These are phyloP conservation scores for Hypotaenidia okinawae DNA, from an alignment of 2,797 vertebrate genomes.

Conservation along the genomic window DNA sequence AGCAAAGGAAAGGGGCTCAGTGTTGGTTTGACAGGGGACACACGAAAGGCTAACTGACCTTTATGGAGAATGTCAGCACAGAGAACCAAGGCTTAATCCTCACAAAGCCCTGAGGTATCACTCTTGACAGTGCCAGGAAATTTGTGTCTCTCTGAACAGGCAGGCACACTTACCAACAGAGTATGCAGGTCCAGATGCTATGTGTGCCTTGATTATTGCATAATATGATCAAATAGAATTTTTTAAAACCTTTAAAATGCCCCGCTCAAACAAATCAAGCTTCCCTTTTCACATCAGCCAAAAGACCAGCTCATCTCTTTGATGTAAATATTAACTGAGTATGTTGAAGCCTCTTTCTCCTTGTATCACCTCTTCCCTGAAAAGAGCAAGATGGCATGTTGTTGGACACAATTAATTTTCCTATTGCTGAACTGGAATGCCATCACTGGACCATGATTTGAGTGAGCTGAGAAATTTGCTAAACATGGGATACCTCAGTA, in stretches of 20 bases:
- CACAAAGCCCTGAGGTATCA: constrained; percentile 37
- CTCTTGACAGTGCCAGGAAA: constrained; percentile 34
- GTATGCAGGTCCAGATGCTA: neutral
- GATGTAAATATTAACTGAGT: neutral
- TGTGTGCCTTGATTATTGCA: constrained; percentile 1
- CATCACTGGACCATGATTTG: neutral
- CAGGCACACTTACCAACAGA: neutral
- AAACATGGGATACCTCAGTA: neutral
- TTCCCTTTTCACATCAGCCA: neutral
- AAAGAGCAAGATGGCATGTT: neutral
- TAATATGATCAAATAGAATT: neutral
- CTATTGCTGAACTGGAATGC: neutral
- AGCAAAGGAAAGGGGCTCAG: constrained; percentile 38
- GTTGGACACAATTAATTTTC: neutral
- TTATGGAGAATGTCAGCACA: constrained; percentile 49
- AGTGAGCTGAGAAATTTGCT: neutral
- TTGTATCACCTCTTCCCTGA: neutral
- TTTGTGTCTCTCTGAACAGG: neutral
- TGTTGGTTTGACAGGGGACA: constrained; percentile 38
- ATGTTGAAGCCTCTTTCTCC: neutral
- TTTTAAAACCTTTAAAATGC: neutral
- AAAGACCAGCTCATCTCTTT: neutral
- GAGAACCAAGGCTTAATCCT: constrained; percentile 51
- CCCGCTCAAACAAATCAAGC: neutral
- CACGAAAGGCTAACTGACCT: constrained; percentile 56